Percentiles rank a stretch among this genome's conserved stretches.
Evolutionary conservation across 2,113 vertebrate species (phyloP).

Genomic region (Otus sunia): DNA sequence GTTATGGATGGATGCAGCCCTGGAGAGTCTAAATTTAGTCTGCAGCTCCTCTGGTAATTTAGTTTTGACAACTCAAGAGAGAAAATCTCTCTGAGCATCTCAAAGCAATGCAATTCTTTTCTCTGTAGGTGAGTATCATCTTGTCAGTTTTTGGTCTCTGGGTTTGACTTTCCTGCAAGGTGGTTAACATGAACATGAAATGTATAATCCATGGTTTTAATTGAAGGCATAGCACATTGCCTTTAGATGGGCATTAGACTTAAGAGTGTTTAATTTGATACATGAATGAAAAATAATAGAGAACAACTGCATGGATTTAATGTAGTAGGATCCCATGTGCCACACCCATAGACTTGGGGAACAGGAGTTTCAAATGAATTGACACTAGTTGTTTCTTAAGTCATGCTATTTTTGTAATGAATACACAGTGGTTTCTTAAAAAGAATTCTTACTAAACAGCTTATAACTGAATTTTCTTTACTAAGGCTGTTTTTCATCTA

Average conservation of each 20-base stretch:
- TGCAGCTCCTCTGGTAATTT: constrained; percentile 34
- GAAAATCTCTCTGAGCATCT: constrained; percentile 14
- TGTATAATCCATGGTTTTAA: neutral
- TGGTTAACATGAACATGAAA: neutral
- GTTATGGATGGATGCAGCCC: constrained; percentile 63
- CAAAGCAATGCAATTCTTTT: neutral
- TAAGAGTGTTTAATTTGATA: neutral
- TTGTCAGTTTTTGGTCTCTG: neutral
- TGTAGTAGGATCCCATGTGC: neutral
- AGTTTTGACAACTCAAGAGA: constrained; percentile 8
- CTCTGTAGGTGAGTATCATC: neutral
- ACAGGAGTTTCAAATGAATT: neutral
- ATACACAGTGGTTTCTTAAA: neutral
- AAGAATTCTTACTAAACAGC: constrained; percentile 33
- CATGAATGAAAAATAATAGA: neutral
- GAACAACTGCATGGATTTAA: neutral
- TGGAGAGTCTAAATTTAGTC: constrained; percentile 67
- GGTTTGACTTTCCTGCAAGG: neutral
- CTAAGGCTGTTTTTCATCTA: constrained; percentile 16
- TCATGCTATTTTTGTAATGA: neutral
- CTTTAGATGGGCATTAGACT: neutral
- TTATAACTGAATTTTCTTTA: constrained; percentile 14
- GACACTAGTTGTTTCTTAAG: neutral
- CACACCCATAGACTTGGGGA: neutral
- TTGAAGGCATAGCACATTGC: neutral